phyloP scores from a whole-genome alignment of 2,113 vertebrate species.

The Syrrhaptes paradoxus region DNA sequence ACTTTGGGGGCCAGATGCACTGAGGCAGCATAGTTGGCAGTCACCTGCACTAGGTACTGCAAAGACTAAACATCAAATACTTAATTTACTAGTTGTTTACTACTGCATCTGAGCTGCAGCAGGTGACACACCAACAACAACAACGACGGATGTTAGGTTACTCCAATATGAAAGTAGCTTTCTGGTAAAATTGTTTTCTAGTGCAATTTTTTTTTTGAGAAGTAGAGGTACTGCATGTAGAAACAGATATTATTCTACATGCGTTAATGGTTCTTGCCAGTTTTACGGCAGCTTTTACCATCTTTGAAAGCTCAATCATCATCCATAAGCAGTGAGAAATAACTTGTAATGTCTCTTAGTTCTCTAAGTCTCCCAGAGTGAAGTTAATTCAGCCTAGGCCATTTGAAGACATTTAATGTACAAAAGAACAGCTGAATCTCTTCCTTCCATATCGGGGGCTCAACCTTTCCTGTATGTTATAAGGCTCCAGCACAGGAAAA shows the following conservation, averaged over 20 bases:
- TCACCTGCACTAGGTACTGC: background rate
- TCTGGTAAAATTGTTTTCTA: background rate
- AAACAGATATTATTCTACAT: background rate
- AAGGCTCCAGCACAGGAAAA: background rate
- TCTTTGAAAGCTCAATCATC: slow-evolving; percentile 19
- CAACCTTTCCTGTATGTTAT: background rate
- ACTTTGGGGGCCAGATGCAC: background rate
- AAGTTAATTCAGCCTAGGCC: background rate
- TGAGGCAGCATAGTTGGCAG: background rate
- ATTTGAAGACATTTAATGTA: slow-evolving; percentile 9
- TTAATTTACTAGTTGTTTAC: background rate
- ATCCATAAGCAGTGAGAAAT: background rate
- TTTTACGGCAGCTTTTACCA: background rate
- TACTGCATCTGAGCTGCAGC: background rate
- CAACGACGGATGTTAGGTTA: background rate
- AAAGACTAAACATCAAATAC: background rate
- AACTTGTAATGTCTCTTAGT: background rate
- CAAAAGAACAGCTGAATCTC: background rate
- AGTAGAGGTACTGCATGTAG: background rate
- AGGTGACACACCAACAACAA: background rate
- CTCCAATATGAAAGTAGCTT: background rate
- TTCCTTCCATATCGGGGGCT: background rate
- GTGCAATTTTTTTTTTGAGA: background rate
- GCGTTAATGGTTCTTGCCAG: background rate
- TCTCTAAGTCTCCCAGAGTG: background rate